A percentile compares a stretch with the other conserved stretches of the same genome.
These are phyloP conservation scores for Mythimna loreyi DNA, from an alignment of 2,888 invertebrate species.

Conservation along the genomic window DNA sequence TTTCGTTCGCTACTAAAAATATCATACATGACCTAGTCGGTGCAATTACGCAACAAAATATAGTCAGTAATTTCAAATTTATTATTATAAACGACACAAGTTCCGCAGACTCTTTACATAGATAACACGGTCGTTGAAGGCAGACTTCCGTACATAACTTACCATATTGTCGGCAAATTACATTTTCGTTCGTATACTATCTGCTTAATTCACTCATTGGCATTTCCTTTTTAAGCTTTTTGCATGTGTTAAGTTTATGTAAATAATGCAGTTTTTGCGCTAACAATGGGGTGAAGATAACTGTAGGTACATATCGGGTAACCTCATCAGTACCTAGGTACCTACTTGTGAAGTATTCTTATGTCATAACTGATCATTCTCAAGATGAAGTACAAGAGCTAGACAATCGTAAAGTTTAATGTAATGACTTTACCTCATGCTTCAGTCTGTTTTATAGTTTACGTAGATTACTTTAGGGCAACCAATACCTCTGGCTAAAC, in stretches of 20 bases:
- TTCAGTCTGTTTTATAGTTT: too few relatives aligned
- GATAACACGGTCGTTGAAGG: constrained; percentile 43
- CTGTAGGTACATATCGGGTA: neutral
- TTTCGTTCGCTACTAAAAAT: constrained; percentile 8
- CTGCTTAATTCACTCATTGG: constrained; percentile 49
- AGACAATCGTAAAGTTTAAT: neutral
- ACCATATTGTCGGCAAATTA: constrained; percentile 70
- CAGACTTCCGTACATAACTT: constrained; percentile 65
- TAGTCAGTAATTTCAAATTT: constrained; percentile 14
- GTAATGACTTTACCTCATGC: too few relatives aligned
- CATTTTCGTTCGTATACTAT: constrained; percentile 45
- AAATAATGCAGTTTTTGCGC: constrained; percentile 30
- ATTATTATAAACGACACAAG: constrained; percentile 37
- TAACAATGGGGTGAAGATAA: constrained; percentile 14
- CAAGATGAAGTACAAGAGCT: constrained; percentile 1
- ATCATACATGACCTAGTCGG: constrained; percentile 8
- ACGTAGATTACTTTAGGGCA: too few relatives aligned
- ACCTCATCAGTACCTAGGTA: neutral
- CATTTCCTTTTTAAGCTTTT: constrained; percentile 52
- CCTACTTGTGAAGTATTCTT: neutral
- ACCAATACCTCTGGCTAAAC: too few relatives aligned
- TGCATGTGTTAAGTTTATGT: constrained; percentile 56
- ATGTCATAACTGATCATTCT: neutral
- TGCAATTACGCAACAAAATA: constrained; percentile 19
- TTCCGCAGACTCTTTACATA: constrained; percentile 53